Percentiles rank a stretch among this genome's conserved stretches.
Conservation (phyloP, 2,888 invertebrate genomes). For the Cheilosia vernalis region DNA sequence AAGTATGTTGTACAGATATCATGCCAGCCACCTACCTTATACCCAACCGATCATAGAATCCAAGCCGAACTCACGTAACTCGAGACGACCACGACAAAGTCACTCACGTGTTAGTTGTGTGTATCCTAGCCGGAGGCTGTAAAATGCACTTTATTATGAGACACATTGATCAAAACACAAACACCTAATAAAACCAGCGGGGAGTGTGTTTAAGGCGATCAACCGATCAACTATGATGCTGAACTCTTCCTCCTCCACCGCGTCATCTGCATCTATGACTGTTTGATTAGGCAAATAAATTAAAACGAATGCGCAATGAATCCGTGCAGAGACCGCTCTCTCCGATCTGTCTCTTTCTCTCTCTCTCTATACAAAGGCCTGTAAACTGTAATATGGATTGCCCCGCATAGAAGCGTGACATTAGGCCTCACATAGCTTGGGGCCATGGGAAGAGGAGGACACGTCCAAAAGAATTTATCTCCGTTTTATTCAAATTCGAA, state of each 20-base stretch:
- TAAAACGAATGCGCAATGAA: constrained; percentile 66
- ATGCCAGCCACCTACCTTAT: constrained; percentile 59
- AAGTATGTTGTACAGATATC: constrained; percentile 58
- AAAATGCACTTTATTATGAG: constrained; percentile 67
- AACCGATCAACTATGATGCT: constrained; percentile 63
- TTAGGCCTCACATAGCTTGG: constrained; percentile 44
- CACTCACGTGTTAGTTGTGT: constrained; percentile 25
- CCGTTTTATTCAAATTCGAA: constrained; percentile 65
- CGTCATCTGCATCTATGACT: background rate
- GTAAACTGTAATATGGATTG: constrained; percentile 67
- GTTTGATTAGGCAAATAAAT: constrained; percentile 57
- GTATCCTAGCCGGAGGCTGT: constrained; percentile 27
- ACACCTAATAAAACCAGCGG: constrained; percentile 74
- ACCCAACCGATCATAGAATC: constrained; percentile 51
- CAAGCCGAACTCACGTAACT: constrained; percentile 56
- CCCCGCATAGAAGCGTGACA: constrained; percentile 73
- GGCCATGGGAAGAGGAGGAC: constrained; percentile 48
- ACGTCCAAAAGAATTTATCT: constrained; percentile 61
- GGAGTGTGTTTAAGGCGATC: constrained; percentile 71
- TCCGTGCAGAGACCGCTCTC: constrained; percentile 61
- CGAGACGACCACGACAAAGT: constrained; percentile 57
- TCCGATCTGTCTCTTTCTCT: constrained; percentile 67
- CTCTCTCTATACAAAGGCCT: constrained; percentile 20
- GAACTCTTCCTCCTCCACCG: background rate
- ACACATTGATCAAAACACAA: constrained; percentile 74